These are phyloP conservation scores for Empidonax alnorum DNA, from an alignment of 2,113 vertebrate genomes.

Conservation along the genomic window DNA sequence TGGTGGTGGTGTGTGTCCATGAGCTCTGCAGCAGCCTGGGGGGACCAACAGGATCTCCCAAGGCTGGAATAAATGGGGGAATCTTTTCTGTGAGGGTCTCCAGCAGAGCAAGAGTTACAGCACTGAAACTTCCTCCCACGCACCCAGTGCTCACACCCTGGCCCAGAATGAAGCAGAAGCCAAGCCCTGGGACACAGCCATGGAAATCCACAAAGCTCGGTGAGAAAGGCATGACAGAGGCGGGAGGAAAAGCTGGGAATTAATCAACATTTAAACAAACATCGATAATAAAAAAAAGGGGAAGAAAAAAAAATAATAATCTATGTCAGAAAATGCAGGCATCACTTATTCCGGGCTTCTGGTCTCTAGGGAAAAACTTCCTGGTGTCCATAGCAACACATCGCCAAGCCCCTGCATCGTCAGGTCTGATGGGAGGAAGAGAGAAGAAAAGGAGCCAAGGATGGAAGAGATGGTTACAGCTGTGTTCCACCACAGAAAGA, in stretches of 20 bases:
- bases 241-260: not conserved
- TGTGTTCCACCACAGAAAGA: not conserved
- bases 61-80: not conserved
- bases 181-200: slow-evolving; percentile 33
- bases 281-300: not conserved
- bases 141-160: not conserved
- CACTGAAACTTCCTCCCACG: not conserved
- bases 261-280: slow-evolving; percentile 14
- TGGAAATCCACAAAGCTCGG: not conserved
- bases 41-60: not conserved
- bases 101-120: slow-evolving; percentile 38
- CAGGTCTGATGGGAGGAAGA: not conserved
- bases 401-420: not conserved
- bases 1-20: not conserved
- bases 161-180: not conserved
- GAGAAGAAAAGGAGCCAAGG: not conserved
- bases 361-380: slow-evolving; percentile 65
- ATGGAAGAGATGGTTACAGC: not conserved
- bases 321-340: not conserved
- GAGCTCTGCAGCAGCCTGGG: not conserved
- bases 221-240: not conserved
- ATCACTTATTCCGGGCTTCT: slow-evolving; percentile 19
- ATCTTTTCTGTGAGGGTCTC: not conserved
- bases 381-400: slow-evolving; percentile 68
- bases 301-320: not conserved